Percentiles rank a stretch among this genome's conserved stretches.
These are phyloP conservation scores for Cosmopolites sordidus DNA, from an alignment of 2,888 invertebrate genomes.

Conservation along the genomic window DNA sequence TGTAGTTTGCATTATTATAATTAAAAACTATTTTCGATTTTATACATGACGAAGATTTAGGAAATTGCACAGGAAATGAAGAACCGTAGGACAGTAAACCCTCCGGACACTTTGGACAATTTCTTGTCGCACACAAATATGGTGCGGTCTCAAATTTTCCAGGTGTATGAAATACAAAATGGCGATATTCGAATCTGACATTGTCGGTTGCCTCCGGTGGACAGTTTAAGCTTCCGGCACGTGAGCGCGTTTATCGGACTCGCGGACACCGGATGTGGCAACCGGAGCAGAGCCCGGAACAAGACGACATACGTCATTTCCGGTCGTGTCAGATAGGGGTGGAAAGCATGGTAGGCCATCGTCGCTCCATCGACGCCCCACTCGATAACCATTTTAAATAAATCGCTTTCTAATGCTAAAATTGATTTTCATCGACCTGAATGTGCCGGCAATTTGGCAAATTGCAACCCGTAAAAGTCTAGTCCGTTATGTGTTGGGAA, in stretches of 20 bases:
- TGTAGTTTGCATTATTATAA: no score
- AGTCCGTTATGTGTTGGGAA: no score
- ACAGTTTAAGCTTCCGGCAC: conserved; percentile 48
- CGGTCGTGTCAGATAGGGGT: conserved; percentile 44
- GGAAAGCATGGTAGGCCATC: background rate
- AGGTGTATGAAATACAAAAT: conserved; percentile 5
- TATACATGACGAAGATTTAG: no score
- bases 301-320: conserved; percentile 51
- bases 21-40: no score
- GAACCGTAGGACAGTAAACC: no score
- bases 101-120: no score
- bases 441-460: no score
- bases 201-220: conserved; percentile 40
- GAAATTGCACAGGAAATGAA: no score
- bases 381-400: conserved; percentile 33
- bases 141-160: conserved; percentile 4
- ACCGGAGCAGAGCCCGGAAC: conserved; percentile 48
- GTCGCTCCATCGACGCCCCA: conserved; percentile 8
- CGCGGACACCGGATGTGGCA: conserved; percentile 48
- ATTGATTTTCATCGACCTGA: background rate
- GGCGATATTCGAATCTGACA: conserved; percentile 5
- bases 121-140: no score
- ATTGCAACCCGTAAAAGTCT: no score
- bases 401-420: conserved; percentile 28
- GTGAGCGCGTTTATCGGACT: conserved; percentile 47